Evolutionary conservation across 2,888 invertebrate genomes (phyloP).

Genomic region (Cynaeus angustus): DNA sequence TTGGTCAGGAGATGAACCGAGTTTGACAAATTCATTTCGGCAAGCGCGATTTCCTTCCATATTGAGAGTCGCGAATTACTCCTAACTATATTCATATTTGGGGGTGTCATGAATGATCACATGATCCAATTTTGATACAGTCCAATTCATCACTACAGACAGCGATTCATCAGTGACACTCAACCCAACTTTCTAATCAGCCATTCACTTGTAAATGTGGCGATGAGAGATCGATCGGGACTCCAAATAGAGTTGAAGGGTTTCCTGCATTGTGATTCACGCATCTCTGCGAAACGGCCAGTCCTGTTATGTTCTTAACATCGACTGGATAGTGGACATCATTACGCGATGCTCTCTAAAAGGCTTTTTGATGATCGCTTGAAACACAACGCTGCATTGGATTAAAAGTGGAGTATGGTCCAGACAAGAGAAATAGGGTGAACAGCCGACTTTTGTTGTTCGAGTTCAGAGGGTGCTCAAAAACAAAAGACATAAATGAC

Average conservation of each 20-base stretch:
- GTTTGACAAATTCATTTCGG: slow-evolving; percentile 66
- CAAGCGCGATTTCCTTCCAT: slow-evolving; percentile 64
- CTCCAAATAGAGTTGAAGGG: slow-evolving; percentile 66
- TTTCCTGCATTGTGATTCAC: slow-evolving; percentile 65
- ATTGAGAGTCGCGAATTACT: slow-evolving; percentile 64
- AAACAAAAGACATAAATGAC: slow-evolving; percentile 69
- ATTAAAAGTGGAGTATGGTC: slow-evolving; percentile 65
- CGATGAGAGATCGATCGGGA: slow-evolving; percentile 69
- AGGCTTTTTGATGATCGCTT: slow-evolving; percentile 47
- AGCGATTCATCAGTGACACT: slow-evolving; percentile 68
- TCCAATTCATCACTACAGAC: slow-evolving; percentile 70
- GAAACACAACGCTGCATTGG: slow-evolving; percentile 60
- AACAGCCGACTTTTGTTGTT: slow-evolving; percentile 64
- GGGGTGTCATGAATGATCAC: slow-evolving; percentile 44
- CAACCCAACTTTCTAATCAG: slow-evolving; percentile 66
- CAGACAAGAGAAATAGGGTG: slow-evolving; percentile 61
- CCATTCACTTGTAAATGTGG: slow-evolving; percentile 71
- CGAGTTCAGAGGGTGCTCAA: slow-evolving; percentile 67
- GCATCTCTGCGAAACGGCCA: slow-evolving; percentile 44
- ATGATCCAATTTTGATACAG: slow-evolving; percentile 69
- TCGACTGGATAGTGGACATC: slow-evolving; percentile 48
- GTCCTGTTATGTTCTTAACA: slow-evolving; percentile 48
- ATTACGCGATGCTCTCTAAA: slow-evolving; percentile 46
- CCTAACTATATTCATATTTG: slow-evolving; percentile 37
- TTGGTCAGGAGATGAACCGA: slow-evolving; percentile 69